phyloP scores from a whole-genome alignment of 23 tunicate genomes.

The Styela plicata region DNA sequence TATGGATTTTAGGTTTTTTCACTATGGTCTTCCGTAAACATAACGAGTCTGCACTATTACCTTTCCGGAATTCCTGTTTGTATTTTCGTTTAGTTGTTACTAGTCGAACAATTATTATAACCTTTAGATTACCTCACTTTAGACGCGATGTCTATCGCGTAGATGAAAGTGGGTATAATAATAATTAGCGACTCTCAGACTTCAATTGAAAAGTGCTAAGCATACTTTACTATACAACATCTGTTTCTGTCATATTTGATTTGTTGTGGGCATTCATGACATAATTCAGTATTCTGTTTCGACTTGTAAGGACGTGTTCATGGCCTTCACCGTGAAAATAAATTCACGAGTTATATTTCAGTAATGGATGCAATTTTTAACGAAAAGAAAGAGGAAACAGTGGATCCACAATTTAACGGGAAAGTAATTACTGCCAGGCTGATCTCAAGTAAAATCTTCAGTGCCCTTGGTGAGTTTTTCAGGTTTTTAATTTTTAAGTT shows the following conservation, averaged over 20 bases:
- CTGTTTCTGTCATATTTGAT: neutral
- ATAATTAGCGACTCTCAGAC: neutral
- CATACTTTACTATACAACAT: neutral
- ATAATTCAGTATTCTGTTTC: no score
- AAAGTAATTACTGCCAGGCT: neutral
- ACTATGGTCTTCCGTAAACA: no score
- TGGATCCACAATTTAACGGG: conserved; percentile 4
- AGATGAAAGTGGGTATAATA: neutral
- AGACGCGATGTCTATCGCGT: neutral
- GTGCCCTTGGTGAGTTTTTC: conserved; percentile 4
- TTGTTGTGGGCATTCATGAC: neutral
- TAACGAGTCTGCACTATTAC: no score
- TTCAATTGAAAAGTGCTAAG: neutral
- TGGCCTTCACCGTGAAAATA: no score
- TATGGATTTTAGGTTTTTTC: no score
- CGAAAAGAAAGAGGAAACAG: neutral
- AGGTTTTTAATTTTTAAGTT: no score
- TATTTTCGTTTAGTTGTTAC: no score
- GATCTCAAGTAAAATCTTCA: neutral
- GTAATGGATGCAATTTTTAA: conserved; percentile 8
- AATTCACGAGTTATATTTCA: no score
- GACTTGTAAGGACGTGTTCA: no score
- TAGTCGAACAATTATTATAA: no score
- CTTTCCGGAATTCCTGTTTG: no score
- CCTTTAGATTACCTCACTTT: no score